phyloP scores from a whole-genome alignment of 2,888 invertebrate species.

The Oscheius sp. region DNA sequence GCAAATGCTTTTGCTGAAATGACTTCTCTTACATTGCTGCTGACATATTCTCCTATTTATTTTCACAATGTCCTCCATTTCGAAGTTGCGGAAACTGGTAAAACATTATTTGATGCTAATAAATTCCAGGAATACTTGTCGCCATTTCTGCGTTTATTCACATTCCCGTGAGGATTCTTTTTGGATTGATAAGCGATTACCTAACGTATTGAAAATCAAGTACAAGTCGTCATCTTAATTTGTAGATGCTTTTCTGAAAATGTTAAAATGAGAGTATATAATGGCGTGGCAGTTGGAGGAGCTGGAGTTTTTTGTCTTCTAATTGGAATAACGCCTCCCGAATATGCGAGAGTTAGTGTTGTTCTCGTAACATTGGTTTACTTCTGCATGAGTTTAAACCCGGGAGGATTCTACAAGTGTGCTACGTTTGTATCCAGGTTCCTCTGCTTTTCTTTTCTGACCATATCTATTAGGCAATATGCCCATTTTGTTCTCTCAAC shows the following conservation, averaged over 20 bases:
- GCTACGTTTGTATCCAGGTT: slow-evolving; percentile 41
- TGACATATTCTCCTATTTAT: slow-evolving; percentile 65
- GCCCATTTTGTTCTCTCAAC: slow-evolving; percentile 60
- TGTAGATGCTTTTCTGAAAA: slow-evolving; percentile 39
- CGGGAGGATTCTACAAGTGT: slow-evolving; percentile 67
- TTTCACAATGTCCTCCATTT: slow-evolving; percentile 58
- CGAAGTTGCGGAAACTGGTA: slow-evolving; percentile 49
- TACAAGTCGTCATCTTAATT: too few relatives aligned
- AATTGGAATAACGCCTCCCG: slow-evolving; percentile 30
- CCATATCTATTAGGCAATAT: slow-evolving; percentile 45
- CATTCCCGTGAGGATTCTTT: slow-evolving; percentile 56
- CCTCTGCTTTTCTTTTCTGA: not conserved
- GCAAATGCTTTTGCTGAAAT: slow-evolving; percentile 64
- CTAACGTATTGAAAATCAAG: slow-evolving; percentile 2
- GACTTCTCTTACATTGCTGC: slow-evolving; percentile 58
- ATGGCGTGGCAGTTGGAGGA: slow-evolving; percentile 57
- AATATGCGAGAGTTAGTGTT: not conserved
- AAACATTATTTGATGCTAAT: not conserved
- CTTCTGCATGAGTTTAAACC: slow-evolving; percentile 59
- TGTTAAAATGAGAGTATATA: slow-evolving; percentile 56
- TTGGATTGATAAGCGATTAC: slow-evolving; percentile 49
- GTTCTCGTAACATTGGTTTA: slow-evolving; percentile 38
- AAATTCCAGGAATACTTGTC: slow-evolving; percentile 36
- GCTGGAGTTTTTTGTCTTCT: slow-evolving; percentile 47
- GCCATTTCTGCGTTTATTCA: slow-evolving; percentile 35